phyloP scores from a whole-genome alignment of 2,888 invertebrate species.

The Lumbricus terrestris region DNA sequence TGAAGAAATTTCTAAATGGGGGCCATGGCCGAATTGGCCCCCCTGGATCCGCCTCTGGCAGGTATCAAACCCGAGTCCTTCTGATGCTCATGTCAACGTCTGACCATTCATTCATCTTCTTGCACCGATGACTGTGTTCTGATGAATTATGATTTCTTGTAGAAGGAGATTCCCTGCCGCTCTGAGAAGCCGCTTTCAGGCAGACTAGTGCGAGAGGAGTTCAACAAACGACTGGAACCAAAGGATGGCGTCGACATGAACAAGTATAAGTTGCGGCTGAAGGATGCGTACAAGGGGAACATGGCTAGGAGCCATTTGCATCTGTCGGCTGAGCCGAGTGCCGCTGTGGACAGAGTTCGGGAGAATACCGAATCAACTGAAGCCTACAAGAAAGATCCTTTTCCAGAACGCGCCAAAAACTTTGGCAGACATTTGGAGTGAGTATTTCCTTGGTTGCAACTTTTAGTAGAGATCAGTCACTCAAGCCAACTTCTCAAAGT shows the following conservation, averaged over 20 bases:
- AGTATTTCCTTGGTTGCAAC: not conserved
- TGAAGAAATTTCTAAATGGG: no score
- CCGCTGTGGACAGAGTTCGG: not conserved
- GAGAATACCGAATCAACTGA: not conserved
- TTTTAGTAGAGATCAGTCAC: not conserved
- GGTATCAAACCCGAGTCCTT: no score
- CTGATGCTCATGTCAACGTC: no score
- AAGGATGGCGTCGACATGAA: not conserved
- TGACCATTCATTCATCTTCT: no score
- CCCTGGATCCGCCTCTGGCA: no score
- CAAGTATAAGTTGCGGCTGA: not conserved
- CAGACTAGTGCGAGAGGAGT: not conserved
- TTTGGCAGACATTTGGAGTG: slow-evolving; percentile 30
- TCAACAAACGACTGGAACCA: not conserved
- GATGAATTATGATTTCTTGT: not conserved
- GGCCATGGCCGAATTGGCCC: no score
- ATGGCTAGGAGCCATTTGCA: not conserved
- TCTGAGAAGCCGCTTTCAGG: not conserved
- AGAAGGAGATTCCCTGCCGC: slow-evolving; percentile 7
- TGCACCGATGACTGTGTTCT: no score
- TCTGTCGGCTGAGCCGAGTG: not conserved
- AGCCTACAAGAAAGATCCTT: not conserved
- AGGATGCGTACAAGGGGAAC: not conserved
- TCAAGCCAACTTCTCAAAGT: not conserved
- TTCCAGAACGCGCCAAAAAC: slow-evolving; percentile 24